Evolutionary conservation across 2,888 invertebrate species (phyloP).

Genomic region (Lottia scabra): DNA sequence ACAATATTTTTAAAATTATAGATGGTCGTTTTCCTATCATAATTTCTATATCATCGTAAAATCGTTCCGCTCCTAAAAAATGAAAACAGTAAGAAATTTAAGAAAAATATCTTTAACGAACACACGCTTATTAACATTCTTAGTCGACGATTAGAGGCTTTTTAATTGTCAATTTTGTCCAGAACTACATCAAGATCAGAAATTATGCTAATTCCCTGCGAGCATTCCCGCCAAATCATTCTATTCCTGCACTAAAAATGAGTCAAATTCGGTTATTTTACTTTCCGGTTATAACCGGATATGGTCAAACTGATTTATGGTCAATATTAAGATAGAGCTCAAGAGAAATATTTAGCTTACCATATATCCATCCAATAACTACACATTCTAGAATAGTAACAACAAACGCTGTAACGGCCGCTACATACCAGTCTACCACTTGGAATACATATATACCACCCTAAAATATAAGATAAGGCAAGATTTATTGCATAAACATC

Average conservation of each 20-base stretch:
- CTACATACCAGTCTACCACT: slow-evolving; percentile 64
- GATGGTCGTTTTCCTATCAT: slow-evolving; percentile 2
- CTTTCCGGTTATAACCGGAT: too few species aligned
- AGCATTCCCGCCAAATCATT: too few species aligned
- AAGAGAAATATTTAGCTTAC: slow-evolving; percentile 43
- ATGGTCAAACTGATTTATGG: too few species aligned
- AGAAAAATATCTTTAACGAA: too few species aligned
- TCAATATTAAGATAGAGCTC: slow-evolving; percentile 11
- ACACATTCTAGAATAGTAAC: slow-evolving; percentile 60
- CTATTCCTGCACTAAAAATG: too few species aligned
- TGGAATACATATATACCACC: slow-evolving; percentile 67
- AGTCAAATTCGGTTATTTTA: too few species aligned
- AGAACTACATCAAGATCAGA: too few species aligned
- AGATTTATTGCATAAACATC: too few species aligned
- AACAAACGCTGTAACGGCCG: slow-evolving; percentile 61
- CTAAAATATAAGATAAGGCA: slow-evolving; percentile 64
- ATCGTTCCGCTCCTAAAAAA: background rate
- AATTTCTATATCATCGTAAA: background rate
- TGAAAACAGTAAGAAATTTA: background rate
- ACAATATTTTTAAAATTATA: background rate
- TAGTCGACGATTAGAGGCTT: too few species aligned
- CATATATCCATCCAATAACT: slow-evolving; percentile 60
- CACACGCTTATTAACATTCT: too few species aligned
- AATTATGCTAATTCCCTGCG: too few species aligned
- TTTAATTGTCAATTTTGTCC: too few species aligned